Evolutionary conservation across 2,113 vertebrate species (phyloP).

Genomic region (Tyrannus savana): DNA sequence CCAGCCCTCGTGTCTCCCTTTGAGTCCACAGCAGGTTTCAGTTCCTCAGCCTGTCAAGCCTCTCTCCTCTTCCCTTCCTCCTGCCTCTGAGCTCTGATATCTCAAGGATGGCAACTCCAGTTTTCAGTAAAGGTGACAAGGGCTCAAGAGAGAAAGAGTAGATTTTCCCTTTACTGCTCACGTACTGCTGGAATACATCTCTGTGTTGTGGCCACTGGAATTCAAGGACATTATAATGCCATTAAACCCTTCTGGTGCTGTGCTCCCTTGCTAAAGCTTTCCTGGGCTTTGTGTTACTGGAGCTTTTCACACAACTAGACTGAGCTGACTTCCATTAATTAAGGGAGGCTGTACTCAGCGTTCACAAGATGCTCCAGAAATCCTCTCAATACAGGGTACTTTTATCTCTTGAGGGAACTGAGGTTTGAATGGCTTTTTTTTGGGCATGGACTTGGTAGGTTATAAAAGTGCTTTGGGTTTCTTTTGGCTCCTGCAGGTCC

Average conservation of each 20-base stretch:
- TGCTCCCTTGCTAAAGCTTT: slow-evolving; percentile 11
- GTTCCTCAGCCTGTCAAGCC: not conserved
- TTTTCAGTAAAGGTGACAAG: not conserved
- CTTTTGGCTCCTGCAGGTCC: not conserved
- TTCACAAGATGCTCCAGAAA: slow-evolving; percentile 14
- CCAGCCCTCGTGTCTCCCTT: not conserved
- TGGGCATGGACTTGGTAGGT: not conserved
- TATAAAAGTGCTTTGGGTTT: slow-evolving; percentile 14
- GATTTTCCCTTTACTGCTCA: not conserved
- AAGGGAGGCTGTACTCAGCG: not conserved
- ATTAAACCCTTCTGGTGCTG: slow-evolving; percentile 45
- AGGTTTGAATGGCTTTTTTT: slow-evolving; percentile 5
- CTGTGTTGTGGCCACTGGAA: not conserved
- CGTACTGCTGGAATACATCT: not conserved
- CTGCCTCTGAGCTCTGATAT: not conserved
- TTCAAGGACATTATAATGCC: slow-evolving; percentile 27
- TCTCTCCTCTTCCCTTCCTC: not conserved
- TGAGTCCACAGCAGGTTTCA: not conserved
- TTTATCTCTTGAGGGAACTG: slow-evolving; percentile 16
- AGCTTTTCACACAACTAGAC: slow-evolving; percentile 4
- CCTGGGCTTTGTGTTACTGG: slow-evolving; percentile 14
- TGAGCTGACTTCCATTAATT: slow-evolving; percentile 27
- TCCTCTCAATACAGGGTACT: not conserved
- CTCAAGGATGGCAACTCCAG: not conserved
- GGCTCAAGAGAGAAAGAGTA: not conserved